A percentile compares a stretch with the other conserved stretches of the same genome.
Evolutionary conservation across 1,140 invertebrate species (phyloP).

Genomic region (Zaprionus davidi): DNA sequence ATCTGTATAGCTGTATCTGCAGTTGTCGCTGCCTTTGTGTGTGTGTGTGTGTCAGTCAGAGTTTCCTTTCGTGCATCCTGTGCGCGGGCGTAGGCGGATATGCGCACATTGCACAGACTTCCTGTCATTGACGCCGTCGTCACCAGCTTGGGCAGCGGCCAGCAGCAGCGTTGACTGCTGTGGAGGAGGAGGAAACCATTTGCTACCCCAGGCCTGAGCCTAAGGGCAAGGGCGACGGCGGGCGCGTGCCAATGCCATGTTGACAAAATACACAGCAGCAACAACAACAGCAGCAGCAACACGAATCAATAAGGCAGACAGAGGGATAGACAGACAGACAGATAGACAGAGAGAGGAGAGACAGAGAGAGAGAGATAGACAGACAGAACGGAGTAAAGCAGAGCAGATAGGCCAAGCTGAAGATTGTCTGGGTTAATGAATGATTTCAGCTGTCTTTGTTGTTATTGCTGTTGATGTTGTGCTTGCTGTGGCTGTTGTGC

Average conservation of each 20-base stretch:
- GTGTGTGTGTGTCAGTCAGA: slow-evolving; percentile 29
- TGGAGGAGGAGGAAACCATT: no score
- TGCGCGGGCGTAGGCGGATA: slow-evolving; percentile 75
- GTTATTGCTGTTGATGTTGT: background rate
- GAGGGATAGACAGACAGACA: background rate
- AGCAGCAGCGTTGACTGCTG: no score
- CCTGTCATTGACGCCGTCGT: slow-evolving; percentile 71
- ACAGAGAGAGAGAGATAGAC: slow-evolving; percentile 6
- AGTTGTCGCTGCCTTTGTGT: slow-evolving; percentile 47
- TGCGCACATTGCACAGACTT: slow-evolving; percentile 73
- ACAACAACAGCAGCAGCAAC: slow-evolving; percentile 15
- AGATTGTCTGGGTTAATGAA: slow-evolving; percentile 8
- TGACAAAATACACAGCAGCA: slow-evolving; percentile 6
- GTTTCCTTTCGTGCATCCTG: slow-evolving; percentile 76
- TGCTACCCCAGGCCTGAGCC: background rate
- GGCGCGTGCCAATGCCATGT: slow-evolving; percentile 4
- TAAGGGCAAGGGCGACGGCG: slow-evolving; percentile 3
- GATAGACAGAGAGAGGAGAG: background rate
- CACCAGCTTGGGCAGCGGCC: background rate
- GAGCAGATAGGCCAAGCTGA: slow-evolving; percentile 2
- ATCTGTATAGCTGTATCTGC: slow-evolving; percentile 37
- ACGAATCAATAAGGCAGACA: slow-evolving; percentile 11
- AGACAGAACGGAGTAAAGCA: background rate
- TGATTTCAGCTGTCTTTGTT: slow-evolving; percentile 1
- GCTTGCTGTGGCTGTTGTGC: background rate